A percentile compares a stretch with the other conserved stretches of the same genome.
These are phyloP conservation scores for Eupithecia abbreviata DNA, from an alignment of 2,888 invertebrate genomes.

Conservation along the genomic window DNA sequence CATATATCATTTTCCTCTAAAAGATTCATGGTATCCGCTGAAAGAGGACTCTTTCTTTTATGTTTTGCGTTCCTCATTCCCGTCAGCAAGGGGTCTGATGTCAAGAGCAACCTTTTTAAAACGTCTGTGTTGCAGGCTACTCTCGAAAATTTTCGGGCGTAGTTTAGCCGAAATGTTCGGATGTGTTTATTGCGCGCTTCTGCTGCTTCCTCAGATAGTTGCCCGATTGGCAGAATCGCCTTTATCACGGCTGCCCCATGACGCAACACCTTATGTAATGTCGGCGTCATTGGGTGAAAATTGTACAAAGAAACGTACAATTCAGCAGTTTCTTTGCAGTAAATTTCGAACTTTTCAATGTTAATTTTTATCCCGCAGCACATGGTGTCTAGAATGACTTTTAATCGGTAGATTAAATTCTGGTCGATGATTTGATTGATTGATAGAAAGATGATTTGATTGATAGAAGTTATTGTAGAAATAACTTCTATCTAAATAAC, in stretches of 20 bases:
- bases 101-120: slow-evolving; percentile 33
- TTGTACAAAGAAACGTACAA: slow-evolving; percentile 22
- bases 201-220: slow-evolving; percentile 28
- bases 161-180: slow-evolving; percentile 27
- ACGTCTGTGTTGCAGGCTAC: slow-evolving; percentile 31
- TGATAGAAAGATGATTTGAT: no score
- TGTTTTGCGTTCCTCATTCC: slow-evolving; percentile 21
- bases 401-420: slow-evolving; percentile 12
- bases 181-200: slow-evolving; percentile 40
- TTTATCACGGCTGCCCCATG: slow-evolving; percentile 30
- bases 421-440: no score
- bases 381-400: slow-evolving; percentile 19
- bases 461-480: no score
- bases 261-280: slow-evolving; percentile 21
- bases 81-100: slow-evolving; percentile 28
- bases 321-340: slow-evolving; percentile 20
- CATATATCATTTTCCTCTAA: background rate
- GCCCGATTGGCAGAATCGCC: slow-evolving; percentile 33
- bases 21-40: slow-evolving; percentile 10
- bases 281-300: slow-evolving; percentile 29
- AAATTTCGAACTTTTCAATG: slow-evolving; percentile 14
- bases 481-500: no score
- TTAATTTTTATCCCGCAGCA: background rate
- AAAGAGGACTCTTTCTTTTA: slow-evolving; percentile 26
- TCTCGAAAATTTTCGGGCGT: slow-evolving; percentile 33